Percentiles rank a stretch among this genome's conserved stretches.
Conservation (phyloP, 1,140 invertebrate genomes). For the Orussus abietinus region DNA sequence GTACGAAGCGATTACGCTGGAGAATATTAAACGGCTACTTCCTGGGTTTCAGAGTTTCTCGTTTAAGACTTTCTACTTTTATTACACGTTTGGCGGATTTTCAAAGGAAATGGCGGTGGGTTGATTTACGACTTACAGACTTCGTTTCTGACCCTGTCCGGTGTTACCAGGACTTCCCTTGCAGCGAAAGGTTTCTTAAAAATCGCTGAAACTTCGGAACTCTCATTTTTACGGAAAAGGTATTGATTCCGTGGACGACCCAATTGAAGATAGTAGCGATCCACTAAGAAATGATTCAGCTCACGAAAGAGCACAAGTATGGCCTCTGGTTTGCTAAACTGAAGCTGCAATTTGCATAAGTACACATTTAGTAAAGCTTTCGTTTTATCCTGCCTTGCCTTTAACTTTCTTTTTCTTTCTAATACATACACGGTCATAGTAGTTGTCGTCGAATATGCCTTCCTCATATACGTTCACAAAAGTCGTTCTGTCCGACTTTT, state of each 20-base stretch:
- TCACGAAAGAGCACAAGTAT: slow-evolving; percentile 14
- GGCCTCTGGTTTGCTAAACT: slow-evolving; percentile 12
- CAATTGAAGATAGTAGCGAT: slow-evolving; percentile 15
- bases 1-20: too few species aligned
- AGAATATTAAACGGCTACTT: too few species aligned
- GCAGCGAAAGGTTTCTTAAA: slow-evolving; percentile 12
- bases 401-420: slow-evolving; percentile 3
- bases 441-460: slow-evolving; percentile 15
- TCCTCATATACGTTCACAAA: slow-evolving; percentile 11
- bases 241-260: slow-evolving; percentile 14
- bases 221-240: neutral
- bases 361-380: too few species aligned
- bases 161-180: slow-evolving; percentile 6
- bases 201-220: slow-evolving; percentile 7
- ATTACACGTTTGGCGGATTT: too few species aligned
- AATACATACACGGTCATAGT: slow-evolving; percentile 15
- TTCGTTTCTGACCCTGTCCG: slow-evolving; percentile 12
- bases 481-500: slow-evolving; percentile 7
- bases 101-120: too few species aligned
- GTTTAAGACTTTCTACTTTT: too few species aligned
- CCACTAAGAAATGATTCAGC: slow-evolving; percentile 15
- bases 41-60: too few species aligned
- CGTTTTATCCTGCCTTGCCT: too few species aligned
- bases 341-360: slow-evolving; percentile 12
- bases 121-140: too few species aligned